phyloP scores from a whole-genome alignment of 2,888 invertebrate genomes.

The Muscina levida region DNA sequence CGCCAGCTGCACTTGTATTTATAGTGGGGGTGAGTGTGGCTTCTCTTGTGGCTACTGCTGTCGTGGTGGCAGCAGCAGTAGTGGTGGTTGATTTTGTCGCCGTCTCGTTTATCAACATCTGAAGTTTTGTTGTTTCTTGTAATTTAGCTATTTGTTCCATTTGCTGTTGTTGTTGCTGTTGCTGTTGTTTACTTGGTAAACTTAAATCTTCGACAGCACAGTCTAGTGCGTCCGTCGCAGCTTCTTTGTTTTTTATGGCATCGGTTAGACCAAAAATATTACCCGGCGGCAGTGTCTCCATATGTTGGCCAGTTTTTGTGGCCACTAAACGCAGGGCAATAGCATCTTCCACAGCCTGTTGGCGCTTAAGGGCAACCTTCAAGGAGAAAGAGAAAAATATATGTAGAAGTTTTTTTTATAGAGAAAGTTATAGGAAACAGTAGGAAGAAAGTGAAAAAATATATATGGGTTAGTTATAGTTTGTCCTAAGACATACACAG shows the following conservation, averaged over 20 bases:
- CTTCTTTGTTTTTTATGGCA: slow-evolving; percentile 72
- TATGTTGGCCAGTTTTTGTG: slow-evolving; percentile 87
- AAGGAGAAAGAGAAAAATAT: slow-evolving; percentile 1
- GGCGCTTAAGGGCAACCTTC: slow-evolving; percentile 95
- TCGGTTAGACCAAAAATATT: slow-evolving; percentile 94
- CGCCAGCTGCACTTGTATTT: background rate
- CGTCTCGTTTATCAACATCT: background rate
- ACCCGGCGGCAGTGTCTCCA: slow-evolving; percentile 90
- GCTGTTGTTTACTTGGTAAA: slow-evolving; percentile 44
- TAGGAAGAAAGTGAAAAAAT: too few relatives aligned
- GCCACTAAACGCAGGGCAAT: slow-evolving; percentile 95
- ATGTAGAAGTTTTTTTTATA: slow-evolving; percentile 26
- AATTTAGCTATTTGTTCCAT: slow-evolving; percentile 57
- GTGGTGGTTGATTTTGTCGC: background rate
- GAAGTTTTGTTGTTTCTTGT: background rate
- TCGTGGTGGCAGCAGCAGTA: background rate
- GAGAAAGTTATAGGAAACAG: too few relatives aligned
- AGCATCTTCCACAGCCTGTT: slow-evolving; percentile 98
- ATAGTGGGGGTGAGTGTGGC: background rate
- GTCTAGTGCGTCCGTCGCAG: slow-evolving; percentile 65
- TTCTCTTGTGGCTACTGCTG: background rate
- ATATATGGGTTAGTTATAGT: too few relatives aligned
- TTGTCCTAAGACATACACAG: too few relatives aligned
- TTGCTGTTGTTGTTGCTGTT: slow-evolving; percentile 51
- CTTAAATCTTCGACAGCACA: slow-evolving; percentile 55